Evolutionary conservation across 2,797 vertebrate genomes (phyloP), one percentile per base, ranked within the genome.

Genomic region (Manis crassicaudata): DNA sequence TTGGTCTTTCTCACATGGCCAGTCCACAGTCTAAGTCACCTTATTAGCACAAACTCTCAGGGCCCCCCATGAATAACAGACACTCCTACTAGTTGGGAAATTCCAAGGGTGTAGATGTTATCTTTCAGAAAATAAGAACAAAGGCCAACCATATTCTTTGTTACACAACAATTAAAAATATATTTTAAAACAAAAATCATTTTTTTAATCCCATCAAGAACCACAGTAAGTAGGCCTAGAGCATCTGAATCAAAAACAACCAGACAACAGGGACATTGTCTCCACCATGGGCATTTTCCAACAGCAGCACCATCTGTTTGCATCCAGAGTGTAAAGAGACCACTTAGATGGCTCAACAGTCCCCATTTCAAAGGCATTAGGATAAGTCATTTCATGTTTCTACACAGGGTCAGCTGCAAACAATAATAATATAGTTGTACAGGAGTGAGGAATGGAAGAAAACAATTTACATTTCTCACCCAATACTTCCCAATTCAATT

Each of bases 401-500:
- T 73, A 32, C 37, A 67, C 56, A 68, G 68, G 75, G 77, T 90
- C 86, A 60, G 90, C 65, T 25, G 32, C 65, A 93, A 94, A 91
- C 84, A 63, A 58, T 93, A 90, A 92, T 82, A 77, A 93, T 10
- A 0, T 21, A 85, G 46, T 76, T 79, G 85, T 92, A 43, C 50
- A 83, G 90, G 52, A 89, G 84, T 83, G 46, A 97, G 75, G 70
- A 95, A 92, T 27, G 81, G 90, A 95, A 97, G 82, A n/a, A 96
- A 97, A 97, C 97, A 68, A 97, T 97, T 97, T 97, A 95, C 54
- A 77, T 94, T 94, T 97, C 80, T 73, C 96, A 96, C 82, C 96
- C 97, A 97, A 96, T 93, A 96, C 81, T 91, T 68, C 85, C 63
- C 65, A 90, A 97, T 98, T 97, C 96, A 96, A 97, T 98, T 97